Evolutionary conservation across 2,113 vertebrate species (phyloP).

Genomic region (Dicerorhinus sumatrensis): DNA sequence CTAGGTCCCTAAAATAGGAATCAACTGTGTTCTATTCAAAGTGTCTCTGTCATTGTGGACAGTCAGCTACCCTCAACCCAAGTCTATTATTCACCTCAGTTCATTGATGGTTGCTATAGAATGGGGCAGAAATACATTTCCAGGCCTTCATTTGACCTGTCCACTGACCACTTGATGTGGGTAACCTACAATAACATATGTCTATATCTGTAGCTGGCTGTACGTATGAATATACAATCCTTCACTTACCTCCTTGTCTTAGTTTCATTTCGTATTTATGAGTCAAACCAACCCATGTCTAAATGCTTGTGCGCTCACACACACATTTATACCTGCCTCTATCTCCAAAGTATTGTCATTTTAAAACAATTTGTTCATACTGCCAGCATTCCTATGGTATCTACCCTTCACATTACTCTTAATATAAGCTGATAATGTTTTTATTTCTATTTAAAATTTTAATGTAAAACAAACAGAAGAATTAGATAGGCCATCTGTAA

Average conservation of each 20-base stretch:
- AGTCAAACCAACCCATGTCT: neutral
- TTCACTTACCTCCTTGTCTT: neutral
- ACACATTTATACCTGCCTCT: neutral
- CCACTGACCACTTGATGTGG: neutral
- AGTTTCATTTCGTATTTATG: neutral
- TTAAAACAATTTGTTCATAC: neutral
- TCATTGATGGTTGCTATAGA: neutral
- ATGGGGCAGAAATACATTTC: neutral
- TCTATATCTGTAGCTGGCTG: neutral
- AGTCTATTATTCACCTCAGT: neutral
- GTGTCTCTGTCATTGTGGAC: neutral
- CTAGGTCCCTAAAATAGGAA: neutral
- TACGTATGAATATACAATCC: neutral
- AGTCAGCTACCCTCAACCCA: neutral
- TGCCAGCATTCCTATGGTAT: neutral
- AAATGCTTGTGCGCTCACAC: neutral
- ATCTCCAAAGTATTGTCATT: neutral
- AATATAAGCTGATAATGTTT: neutral
- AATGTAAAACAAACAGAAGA: neutral
- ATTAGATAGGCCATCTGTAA: neutral
- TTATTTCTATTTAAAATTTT: neutral
- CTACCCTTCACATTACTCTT: neutral
- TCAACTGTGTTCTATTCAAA: neutral
- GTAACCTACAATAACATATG: neutral
- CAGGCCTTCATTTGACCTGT: neutral